A percentile compares a stretch with the other conserved stretches of the same genome.
Evolutionary conservation across 2,797 vertebrate species (phyloP).

Genomic region (Hirundo rustica): DNA sequence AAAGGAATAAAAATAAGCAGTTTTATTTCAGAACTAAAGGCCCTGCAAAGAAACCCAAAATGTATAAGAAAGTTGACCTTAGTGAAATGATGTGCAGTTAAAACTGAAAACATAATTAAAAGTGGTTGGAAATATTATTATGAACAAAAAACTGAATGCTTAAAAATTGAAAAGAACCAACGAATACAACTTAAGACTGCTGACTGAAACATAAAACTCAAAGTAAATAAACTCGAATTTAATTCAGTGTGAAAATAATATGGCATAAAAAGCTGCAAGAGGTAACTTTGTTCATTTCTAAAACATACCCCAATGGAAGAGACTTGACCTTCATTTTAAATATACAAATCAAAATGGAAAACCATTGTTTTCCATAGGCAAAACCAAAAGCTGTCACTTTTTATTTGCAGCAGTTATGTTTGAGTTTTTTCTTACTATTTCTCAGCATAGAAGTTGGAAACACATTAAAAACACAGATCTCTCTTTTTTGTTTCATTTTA

Average conservation of each 20-base stretch:
- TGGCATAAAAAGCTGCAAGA: background rate
- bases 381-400: background rate
- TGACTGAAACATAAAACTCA: background rate
- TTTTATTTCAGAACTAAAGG: conserved; percentile 33
- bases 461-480: background rate
- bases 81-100: conserved; percentile 22
- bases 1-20: conserved; percentile 50
- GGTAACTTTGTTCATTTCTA: background rate
- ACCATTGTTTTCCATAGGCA: background rate
- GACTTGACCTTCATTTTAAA: background rate
- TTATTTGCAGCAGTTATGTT: background rate
- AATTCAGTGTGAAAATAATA: background rate
- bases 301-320: background rate
- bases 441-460: background rate
- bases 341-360: conserved; percentile 44
- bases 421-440: background rate
- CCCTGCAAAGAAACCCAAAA: conserved; percentile 1
- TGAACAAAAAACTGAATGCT: background rate
- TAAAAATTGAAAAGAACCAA: background rate
- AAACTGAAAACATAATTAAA: conserved; percentile 49
- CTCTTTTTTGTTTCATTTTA: background rate
- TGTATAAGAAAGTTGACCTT: background rate
- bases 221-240: conserved; percentile 2
- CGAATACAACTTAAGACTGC: background rate
- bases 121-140: conserved; percentile 15